A percentile compares a stretch with the other conserved stretches of the same genome.
Evolutionary conservation across 2,888 invertebrate species (phyloP).

Genomic region (Pristionchus arcanus): DNA sequence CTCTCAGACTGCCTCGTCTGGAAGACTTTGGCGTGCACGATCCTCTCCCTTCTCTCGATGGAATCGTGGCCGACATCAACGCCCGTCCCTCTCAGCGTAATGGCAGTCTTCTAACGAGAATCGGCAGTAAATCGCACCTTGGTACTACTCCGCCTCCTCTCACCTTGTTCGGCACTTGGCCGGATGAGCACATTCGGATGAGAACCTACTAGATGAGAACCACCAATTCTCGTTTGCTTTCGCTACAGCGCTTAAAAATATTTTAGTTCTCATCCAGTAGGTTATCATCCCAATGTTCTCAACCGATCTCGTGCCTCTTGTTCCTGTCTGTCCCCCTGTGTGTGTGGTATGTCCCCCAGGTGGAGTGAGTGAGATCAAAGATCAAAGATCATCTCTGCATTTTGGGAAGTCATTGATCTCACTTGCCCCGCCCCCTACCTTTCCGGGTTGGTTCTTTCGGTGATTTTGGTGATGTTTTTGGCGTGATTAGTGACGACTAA

Average conservation of each 20-base stretch:
- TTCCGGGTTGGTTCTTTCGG: background rate
- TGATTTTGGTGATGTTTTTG: background rate
- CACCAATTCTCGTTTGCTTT: too few species aligned
- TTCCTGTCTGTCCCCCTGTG: background rate
- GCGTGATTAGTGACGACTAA: slow-evolving; percentile 3
- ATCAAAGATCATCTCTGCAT: background rate
- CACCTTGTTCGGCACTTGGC: background rate
- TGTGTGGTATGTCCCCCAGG: background rate
- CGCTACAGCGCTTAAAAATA: too few species aligned
- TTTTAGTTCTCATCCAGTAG: too few species aligned
- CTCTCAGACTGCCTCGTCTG: slow-evolving; percentile 55
- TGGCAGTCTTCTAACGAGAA: slow-evolving; percentile 53
- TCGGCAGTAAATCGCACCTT: slow-evolving; percentile 53
- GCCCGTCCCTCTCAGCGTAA: slow-evolving; percentile 55
- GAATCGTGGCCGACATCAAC: slow-evolving; percentile 50
- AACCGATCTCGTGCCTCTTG: too few species aligned
- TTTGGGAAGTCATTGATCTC: background rate
- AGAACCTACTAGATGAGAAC: too few species aligned
- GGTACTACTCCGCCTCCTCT: slow-evolving; percentile 52
- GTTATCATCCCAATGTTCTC: too few species aligned
- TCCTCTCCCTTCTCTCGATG: slow-evolving; percentile 47
- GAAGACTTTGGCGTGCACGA: slow-evolving; percentile 56
- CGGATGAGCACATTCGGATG: too few species aligned
- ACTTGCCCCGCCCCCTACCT: background rate
- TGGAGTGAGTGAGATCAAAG: background rate